Evolutionary conservation across 2,113 vertebrate genomes (phyloP).

Genomic region (Speoplatyrhinus poulsoni): DNA sequence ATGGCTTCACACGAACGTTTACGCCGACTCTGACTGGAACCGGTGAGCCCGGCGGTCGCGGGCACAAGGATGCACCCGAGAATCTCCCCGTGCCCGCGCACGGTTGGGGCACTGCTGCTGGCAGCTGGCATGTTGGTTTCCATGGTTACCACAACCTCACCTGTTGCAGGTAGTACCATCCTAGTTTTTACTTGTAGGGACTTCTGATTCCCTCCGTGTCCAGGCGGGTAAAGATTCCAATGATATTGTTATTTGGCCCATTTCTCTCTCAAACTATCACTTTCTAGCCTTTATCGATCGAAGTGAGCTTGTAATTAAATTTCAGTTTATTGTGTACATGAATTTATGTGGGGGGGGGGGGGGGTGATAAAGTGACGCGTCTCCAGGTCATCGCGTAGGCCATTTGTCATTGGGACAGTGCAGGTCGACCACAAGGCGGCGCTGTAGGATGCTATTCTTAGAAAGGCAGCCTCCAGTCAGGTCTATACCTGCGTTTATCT

Average conservation of each 20-base stretch:
- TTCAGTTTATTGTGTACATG: too few species aligned
- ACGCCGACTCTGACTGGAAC: slow-evolving; percentile 37
- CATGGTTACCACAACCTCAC: slow-evolving; percentile 54
- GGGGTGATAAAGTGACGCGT: not conserved
- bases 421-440: slow-evolving; percentile 5
- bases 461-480: slow-evolving; percentile 6
- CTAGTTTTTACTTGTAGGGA: too few species aligned
- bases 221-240: too few species aligned
- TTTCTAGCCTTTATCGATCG: too few species aligned
- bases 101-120: slow-evolving; percentile 45
- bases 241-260: too few species aligned
- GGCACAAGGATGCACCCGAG: slow-evolving; percentile 49
- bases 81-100: slow-evolving; percentile 19
- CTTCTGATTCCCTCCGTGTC: too few species aligned
- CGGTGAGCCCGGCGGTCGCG: slow-evolving; percentile 27
- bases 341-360: too few species aligned
- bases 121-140: slow-evolving; percentile 49
- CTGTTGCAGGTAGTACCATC: slow-evolving; percentile 59
- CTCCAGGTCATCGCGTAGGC: not conserved
- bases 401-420: too few species aligned
- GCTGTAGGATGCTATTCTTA: slow-evolving; percentile 16
- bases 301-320: too few species aligned
- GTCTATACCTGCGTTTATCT: not conserved
- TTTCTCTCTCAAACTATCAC: too few species aligned
- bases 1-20: slow-evolving; percentile 19